Conservation (phyloP, 2,797 vertebrate genomes). For the Sternotherus odoratus region DNA sequence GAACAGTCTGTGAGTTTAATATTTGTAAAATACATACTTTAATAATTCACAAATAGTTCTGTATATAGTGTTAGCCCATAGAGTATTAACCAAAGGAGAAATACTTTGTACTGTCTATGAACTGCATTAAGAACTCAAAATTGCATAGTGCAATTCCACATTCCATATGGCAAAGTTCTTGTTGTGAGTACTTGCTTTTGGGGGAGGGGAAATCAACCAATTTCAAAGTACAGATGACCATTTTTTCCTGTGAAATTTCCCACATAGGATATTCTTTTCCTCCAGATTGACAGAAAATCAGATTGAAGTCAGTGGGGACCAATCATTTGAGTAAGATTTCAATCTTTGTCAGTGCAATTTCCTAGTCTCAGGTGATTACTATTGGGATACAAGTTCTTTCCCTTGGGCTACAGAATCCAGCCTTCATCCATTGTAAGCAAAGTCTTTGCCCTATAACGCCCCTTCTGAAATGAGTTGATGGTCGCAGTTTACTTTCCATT, state of each 20-base stretch:
- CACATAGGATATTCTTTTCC: not conserved
- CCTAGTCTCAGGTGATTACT: not conserved
- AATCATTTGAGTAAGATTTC: not conserved
- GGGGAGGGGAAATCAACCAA: slow-evolving; percentile 49
- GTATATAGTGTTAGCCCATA: slow-evolving; percentile 40
- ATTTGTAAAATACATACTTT: slow-evolving; percentile 55
- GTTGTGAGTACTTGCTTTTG: slow-evolving; percentile 5
- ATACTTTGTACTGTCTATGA: slow-evolving; percentile 30
- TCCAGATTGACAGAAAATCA: not conserved
- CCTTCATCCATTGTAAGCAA: not conserved
- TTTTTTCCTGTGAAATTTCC: not conserved
- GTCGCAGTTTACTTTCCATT: not conserved
- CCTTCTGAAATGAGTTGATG: slow-evolving; percentile 49
- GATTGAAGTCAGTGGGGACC: not conserved
- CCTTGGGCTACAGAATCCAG: not conserved
- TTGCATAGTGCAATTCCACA: slow-evolving; percentile 44
- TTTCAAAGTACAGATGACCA: slow-evolving; percentile 43
- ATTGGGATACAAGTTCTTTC: not conserved
- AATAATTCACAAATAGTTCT: slow-evolving; percentile 62
- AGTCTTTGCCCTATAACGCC: not conserved
- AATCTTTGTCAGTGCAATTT: not conserved
- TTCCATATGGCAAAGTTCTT: slow-evolving; percentile 50
- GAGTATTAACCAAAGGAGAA: slow-evolving; percentile 48
- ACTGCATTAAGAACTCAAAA: not conserved
- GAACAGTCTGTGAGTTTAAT: slow-evolving; percentile 55